phyloP scores from a whole-genome alignment of 2,113 vertebrate species.

The Melanocharis versteri region DNA sequence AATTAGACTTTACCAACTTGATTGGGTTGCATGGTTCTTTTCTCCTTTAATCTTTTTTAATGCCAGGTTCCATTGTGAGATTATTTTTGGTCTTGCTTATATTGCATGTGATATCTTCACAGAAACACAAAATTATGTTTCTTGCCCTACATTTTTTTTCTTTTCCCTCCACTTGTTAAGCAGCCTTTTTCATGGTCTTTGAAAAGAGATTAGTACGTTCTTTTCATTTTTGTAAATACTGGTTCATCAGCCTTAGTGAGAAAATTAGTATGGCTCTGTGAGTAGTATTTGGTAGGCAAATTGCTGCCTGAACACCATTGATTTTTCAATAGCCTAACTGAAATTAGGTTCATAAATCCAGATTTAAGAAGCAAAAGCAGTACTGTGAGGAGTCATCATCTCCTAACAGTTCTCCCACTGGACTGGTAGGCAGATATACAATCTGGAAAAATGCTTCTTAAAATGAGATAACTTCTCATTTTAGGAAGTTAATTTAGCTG shows the following conservation, averaged over 20 bases:
- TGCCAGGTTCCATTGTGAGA: background rate
- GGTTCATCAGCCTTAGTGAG: conserved; percentile 6
- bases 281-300: background rate
- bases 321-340: background rate
- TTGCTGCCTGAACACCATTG: background rate
- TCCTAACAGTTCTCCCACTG: background rate
- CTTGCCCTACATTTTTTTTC: background rate
- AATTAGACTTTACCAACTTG: conserved; percentile 42
- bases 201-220: conserved; percentile 19
- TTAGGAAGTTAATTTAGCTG: no score
- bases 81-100: background rate
- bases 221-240: conserved; percentile 29
- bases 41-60: conserved; percentile 22
- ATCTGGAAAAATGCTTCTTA: background rate
- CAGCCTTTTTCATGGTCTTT: background rate
- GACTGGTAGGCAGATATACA: background rate
- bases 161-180: background rate
- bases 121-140: conserved; percentile 22
- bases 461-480: background rate
- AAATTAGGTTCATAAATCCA: background rate
- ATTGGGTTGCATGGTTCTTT: background rate
- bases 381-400: background rate
- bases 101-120: background rate
- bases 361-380: background rate
- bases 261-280: conserved; percentile 9